Evolutionary conservation across 2,113 vertebrate genomes (phyloP).

Genomic region (Lonchura striata): DNA sequence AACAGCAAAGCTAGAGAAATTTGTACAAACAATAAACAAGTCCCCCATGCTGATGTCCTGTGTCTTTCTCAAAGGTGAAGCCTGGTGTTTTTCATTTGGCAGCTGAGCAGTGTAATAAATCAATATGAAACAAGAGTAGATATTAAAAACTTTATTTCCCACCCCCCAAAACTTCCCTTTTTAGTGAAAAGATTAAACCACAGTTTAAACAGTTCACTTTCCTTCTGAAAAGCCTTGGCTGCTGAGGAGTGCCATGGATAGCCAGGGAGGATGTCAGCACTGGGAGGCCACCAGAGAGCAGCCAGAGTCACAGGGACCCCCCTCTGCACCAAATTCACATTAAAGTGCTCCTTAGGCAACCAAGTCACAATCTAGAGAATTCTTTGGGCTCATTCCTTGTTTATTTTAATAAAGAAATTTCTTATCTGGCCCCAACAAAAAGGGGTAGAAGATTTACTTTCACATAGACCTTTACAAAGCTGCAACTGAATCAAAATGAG

Average conservation of each 20-base stretch:
- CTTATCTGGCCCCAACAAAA: background rate
- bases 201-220: slow-evolving; percentile 18
- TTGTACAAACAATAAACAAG: background rate
- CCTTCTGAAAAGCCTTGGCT: slow-evolving; percentile 16
- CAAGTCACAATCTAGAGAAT: background rate
- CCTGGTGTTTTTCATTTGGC: background rate
- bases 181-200: slow-evolving; percentile 42
- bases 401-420: slow-evolving; percentile 30
- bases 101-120: background rate
- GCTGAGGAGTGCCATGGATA: background rate
- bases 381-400: background rate
- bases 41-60: background rate
- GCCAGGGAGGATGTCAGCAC: background rate
- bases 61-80: background rate
- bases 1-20: background rate
- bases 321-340: background rate
- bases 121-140: slow-evolving; percentile 1
- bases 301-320: background rate
- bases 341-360: background rate
- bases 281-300: background rate
- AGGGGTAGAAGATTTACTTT: background rate
- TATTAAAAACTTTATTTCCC: slow-evolving; percentile 59
- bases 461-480: background rate
- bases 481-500: background rate
- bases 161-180: slow-evolving; percentile 14